Conservation (phyloP, 2,888 invertebrate species). For the Tillus elongatus region DNA sequence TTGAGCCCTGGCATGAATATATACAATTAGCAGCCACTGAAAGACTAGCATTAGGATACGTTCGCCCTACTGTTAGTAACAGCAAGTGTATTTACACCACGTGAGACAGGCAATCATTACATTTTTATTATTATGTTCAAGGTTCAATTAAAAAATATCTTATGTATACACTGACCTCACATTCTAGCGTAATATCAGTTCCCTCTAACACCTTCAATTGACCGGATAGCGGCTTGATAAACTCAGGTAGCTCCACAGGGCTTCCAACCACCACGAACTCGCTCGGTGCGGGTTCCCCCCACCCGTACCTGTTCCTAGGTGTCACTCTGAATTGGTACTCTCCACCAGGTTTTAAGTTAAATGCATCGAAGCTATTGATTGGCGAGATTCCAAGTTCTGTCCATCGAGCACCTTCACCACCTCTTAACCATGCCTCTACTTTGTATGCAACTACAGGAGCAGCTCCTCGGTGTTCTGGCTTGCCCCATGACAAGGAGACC, state of each 20-base stretch:
- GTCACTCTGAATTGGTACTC: slow-evolving; percentile 84
- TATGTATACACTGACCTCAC: slow-evolving; percentile 58
- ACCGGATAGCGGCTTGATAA: slow-evolving; percentile 64
- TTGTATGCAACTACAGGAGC: slow-evolving; percentile 75
- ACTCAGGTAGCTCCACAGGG: slow-evolving; percentile 65
- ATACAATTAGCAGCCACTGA: too few relatives aligned
- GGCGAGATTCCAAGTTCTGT: slow-evolving; percentile 70
- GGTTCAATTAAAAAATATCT: too few relatives aligned
- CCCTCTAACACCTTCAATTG: slow-evolving; percentile 67
- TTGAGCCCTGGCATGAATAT: too few relatives aligned
- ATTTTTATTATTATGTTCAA: too few relatives aligned
- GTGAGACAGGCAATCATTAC: too few relatives aligned
- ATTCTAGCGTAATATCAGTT: slow-evolving; percentile 57
- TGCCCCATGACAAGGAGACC: slow-evolving; percentile 76
- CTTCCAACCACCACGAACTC: slow-evolving; percentile 56
- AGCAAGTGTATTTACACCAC: too few relatives aligned
- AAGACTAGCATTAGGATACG: too few relatives aligned
- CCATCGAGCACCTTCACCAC: slow-evolving; percentile 79
- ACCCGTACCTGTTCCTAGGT: slow-evolving; percentile 82
- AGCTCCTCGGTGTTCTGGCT: slow-evolving; percentile 56
- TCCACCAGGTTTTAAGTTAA: slow-evolving; percentile 67
- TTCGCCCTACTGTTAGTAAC: too few relatives aligned
- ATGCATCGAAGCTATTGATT: slow-evolving; percentile 71
- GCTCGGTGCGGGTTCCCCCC: slow-evolving; percentile 69
- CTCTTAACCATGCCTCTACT: slow-evolving; percentile 71